Conservation (phyloP, 2,888 invertebrate genomes). For the Cynaeus angustus region DNA sequence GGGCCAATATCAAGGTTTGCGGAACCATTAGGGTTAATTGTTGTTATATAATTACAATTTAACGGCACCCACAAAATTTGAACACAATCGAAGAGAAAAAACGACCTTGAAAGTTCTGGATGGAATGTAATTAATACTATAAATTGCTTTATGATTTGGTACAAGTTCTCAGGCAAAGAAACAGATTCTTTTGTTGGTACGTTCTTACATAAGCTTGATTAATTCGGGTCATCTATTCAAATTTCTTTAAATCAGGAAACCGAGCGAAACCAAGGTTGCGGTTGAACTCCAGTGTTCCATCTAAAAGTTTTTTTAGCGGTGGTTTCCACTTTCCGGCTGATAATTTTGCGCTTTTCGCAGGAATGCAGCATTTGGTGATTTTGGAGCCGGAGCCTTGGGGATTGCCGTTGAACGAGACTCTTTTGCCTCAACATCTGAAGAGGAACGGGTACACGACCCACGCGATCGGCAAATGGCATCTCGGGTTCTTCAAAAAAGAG, state of each 20-base stretch:
- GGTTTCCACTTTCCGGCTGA: slow-evolving; percentile 26
- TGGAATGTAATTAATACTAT: neutral
- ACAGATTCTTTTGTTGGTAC: neutral
- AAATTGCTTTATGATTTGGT: slow-evolving; percentile 11
- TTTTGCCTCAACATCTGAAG: slow-evolving; percentile 78
- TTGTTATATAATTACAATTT: slow-evolving; percentile 5
- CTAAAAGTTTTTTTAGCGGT: slow-evolving; percentile 10
- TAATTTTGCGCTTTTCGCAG: slow-evolving; percentile 66
- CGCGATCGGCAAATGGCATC: slow-evolving; percentile 90
- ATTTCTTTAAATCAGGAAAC: slow-evolving; percentile 24
- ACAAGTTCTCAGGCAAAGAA: neutral
- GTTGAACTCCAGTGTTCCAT: slow-evolving; percentile 34
- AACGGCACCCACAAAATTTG: slow-evolving; percentile 8
- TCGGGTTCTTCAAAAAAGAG: slow-evolving; percentile 83
- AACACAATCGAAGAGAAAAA: slow-evolving; percentile 10
- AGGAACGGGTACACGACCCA: slow-evolving; percentile 82
- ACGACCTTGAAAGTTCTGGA: slow-evolving; percentile 5
- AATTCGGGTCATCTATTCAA: slow-evolving; percentile 11
- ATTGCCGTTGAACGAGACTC: slow-evolving; percentile 76
- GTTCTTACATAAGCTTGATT: slow-evolving; percentile 10
- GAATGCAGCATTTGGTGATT: slow-evolving; percentile 84
- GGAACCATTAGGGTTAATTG: slow-evolving; percentile 13
- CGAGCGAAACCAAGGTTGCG: slow-evolving; percentile 48
- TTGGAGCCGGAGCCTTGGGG: slow-evolving; percentile 83
- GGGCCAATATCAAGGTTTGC: slow-evolving; percentile 32